phyloP scores from a whole-genome alignment of 2,113 vertebrate species.

The Festucalex cinctus region DNA sequence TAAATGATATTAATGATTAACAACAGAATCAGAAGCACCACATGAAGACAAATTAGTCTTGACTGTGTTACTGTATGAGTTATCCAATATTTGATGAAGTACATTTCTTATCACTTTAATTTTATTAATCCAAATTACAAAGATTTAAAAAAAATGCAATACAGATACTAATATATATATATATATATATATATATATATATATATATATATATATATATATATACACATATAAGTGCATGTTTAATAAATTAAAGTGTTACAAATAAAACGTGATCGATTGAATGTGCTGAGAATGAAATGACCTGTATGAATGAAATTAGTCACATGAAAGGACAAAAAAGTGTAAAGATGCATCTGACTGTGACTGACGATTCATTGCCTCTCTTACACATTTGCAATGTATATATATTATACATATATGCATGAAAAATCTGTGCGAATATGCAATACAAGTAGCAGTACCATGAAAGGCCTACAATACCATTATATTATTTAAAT shows the following conservation, averaged over 20 bases:
- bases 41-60: neutral
- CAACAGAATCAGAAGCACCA: neutral
- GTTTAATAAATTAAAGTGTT: neutral
- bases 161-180: too few relatives aligned
- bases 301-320: neutral
- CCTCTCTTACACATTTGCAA: too few relatives aligned
- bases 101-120: neutral
- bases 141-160: neutral
- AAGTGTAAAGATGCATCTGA: neutral
- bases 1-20: neutral
- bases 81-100: neutral
- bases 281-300: neutral
- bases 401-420: too few relatives aligned
- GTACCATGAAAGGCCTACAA: too few relatives aligned
- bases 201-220: too few relatives aligned
- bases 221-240: too few relatives aligned
- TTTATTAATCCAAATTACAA: neutral
- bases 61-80: neutral
- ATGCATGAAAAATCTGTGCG: too few relatives aligned
- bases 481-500: too few relatives aligned
- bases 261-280: neutral
- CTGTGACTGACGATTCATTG: neutral
- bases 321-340: neutral
- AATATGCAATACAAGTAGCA: too few relatives aligned
- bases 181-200: too few relatives aligned